Evolutionary conservation across 2,797 vertebrate genomes (phyloP), one percentile per base, ranked within the genome.

Genomic region (Rhinatrema bivittatum): DNA sequence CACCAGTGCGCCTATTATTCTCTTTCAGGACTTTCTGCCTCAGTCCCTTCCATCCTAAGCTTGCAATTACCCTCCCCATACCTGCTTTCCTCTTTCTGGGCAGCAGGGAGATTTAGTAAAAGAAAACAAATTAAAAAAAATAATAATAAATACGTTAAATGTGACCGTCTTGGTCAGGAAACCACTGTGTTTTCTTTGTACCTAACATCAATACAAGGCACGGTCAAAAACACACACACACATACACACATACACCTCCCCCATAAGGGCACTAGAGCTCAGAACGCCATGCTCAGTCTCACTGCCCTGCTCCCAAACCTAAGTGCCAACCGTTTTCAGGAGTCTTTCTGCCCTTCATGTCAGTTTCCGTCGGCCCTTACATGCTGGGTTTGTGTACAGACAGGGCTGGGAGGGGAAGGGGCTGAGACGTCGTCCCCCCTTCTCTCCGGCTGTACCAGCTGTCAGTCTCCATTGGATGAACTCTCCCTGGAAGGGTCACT

Each of bases 401-500:
- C n/a, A n/a, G n/a, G n/a, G n/a, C n/a, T n/a, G n/a, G n/a, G n/a
- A n/a, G n/a, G n/a, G n/a, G n/a, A 42, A 42, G 57, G 50, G 43
- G 42, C 41, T 46, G 55, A 32, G 42, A 64, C 44, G 36, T 48
- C 34, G 36, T 49, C 42, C 37, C 33, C 3, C 10, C 43, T 48
- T 42, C 36, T 49, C 49, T 44, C 21, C 20, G 18, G 46, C 48
- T 50, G 42, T 29, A 25, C 45, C 27, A 19, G 32, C 27, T 18
- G 36, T 48, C 51, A 38, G 20, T 20, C 36, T 54, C 54, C 54
- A 29, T 38, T 32, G 13, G 39, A 10, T 10, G 15, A 38, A 26
- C 15, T 20, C 10, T 25, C 19, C 17, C 12, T 1, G 2, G 27
- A n/a, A 40, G 60, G 20, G 9, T 94, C 85, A 97, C 76, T 98